Base-by-base conservation (phyloP, 2,888 invertebrate genomes). In the Calameuta idolon region DNA sequence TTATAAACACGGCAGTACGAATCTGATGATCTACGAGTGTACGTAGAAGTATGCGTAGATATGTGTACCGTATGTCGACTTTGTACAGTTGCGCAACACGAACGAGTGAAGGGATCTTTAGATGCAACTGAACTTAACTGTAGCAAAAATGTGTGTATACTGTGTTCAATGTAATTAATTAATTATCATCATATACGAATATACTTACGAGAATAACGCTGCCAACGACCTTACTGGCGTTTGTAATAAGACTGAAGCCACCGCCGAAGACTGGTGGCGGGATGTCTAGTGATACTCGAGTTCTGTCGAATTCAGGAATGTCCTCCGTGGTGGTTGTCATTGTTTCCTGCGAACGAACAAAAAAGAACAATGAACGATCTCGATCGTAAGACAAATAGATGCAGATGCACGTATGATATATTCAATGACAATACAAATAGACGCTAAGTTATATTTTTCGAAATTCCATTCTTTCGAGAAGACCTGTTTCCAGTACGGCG, bases 211-310 rank as follows among this genome's bases (percentile, higher is more conserved):
- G 94, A 85, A 95, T 94, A 79, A 95, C 93, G 86, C 94, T 94
- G 69, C 95, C 95, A 85, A 95, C 90, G 81, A 95, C 91, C 88
- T 94, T 94, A 90, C 95, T 95, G 85, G 95, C 92, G 83, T 93
- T 93, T 85, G 95, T 95, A 83, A 95, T 92, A 75, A 95, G 92
- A 79, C 93, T 94, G 90, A 95, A 95, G 88, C 95, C 94, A 23
- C 94, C 93, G 75, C 95, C 95, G 91, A 95, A 94, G 85, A 95
- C 92, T 88, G 92, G 92, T 81, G 94, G 93, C 80, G 95, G 95
- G 85, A 95, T 91, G 84, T 95, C 94, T 89, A 95, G 92, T 86
- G 94, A 94, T 81, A 95, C 95, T 77, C 87, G 92, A 37, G 83
- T 89, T 75, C 93, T 91, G 81, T 93, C 92, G 82, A 94, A 93